phyloP scores from a whole-genome alignment of 1,140 invertebrate species.

The Colletes gigas region DNA sequence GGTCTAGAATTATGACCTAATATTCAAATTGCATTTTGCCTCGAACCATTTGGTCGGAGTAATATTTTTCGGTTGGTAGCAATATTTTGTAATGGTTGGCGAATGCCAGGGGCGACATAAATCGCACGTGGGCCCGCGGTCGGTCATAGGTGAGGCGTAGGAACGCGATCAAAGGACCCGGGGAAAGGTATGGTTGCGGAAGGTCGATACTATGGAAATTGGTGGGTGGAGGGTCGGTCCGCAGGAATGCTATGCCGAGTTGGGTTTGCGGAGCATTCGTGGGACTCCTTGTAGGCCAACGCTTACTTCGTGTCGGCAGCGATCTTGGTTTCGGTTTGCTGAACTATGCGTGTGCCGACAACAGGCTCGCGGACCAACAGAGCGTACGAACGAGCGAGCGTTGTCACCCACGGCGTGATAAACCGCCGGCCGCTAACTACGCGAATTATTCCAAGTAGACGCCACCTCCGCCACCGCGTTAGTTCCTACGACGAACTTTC shows the following conservation, averaged over 20 bases:
- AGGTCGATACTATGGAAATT: not conserved
- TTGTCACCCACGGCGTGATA: constrained; percentile 69
- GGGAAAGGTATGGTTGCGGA: not conserved
- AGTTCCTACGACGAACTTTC: constrained; percentile 55
- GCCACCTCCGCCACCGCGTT: constrained; percentile 25
- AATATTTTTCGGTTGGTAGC: too few species aligned
- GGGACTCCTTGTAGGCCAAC: constrained; percentile 55
- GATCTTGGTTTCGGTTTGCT: constrained; percentile 63
- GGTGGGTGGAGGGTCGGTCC: not conserved
- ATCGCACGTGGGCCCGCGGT: too few species aligned
- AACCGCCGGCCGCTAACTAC: constrained; percentile 70
- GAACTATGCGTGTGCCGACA: constrained; percentile 59
- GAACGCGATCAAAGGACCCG: not conserved
- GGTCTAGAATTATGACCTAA: too few species aligned
- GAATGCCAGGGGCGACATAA: too few species aligned
- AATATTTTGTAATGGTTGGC: too few species aligned
- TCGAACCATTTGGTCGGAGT: too few species aligned
- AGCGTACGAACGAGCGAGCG: constrained; percentile 38
- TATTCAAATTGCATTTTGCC: too few species aligned
- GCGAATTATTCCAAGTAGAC: constrained; percentile 75
- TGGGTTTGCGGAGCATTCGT: constrained; percentile 4
- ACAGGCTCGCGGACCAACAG: constrained; percentile 33
- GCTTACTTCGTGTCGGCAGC: constrained; percentile 42
- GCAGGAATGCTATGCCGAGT: constrained; percentile 3
- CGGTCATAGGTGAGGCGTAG: too few species aligned